Evolutionary conservation across 1,140 invertebrate species (phyloP).

Genomic region (Odontomachus brunneus): DNA sequence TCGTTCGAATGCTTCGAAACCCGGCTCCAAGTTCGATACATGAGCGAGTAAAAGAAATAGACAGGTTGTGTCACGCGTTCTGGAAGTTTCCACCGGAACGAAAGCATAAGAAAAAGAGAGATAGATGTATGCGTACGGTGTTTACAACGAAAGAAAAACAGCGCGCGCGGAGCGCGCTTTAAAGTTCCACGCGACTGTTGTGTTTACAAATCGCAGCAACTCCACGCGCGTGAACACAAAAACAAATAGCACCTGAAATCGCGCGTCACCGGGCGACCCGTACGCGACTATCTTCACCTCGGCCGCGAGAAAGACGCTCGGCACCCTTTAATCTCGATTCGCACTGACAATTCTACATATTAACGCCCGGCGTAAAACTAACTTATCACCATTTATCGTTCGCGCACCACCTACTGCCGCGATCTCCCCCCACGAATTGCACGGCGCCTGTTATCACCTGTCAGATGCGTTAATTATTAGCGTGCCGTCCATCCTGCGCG

Average conservation of each 20-base stretch:
- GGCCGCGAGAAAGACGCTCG: too few relatives aligned
- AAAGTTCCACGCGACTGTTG: constrained; percentile 8
- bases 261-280: not conserved
- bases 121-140: not conserved
- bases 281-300: not conserved
- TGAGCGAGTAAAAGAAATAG: too few relatives aligned
- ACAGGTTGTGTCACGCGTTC: too few relatives aligned
- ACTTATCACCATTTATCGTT: constrained; percentile 38
- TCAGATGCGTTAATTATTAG: constrained; percentile 8
- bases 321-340: constrained; percentile 4
- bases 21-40: too few relatives aligned
- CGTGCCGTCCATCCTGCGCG: too few relatives aligned
- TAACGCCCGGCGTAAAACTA: not conserved
- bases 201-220: constrained; percentile 17
- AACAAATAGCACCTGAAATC: not conserved
- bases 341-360: not conserved
- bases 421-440: constrained; percentile 6
- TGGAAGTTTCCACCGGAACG: too few relatives aligned
- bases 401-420: not conserved
- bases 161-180: not conserved
- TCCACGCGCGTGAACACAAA: not conserved
- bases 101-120: not conserved
- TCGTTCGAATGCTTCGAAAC: not conserved
- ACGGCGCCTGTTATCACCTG: not conserved
- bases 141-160: constrained; percentile 9